Conservation (phyloP, 2,888 invertebrate genomes). For the Stenodera caucasica region DNA sequence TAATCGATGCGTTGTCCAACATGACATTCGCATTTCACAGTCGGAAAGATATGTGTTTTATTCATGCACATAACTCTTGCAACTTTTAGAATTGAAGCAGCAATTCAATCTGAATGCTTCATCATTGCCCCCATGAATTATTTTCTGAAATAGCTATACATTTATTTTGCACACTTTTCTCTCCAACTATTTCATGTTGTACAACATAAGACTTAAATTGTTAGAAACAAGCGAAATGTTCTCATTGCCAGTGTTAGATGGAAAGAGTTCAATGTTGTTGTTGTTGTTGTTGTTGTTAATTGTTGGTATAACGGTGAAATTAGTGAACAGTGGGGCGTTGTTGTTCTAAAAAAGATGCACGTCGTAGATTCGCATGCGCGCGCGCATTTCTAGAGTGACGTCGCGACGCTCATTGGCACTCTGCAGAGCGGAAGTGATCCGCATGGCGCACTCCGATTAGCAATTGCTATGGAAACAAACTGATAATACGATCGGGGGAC, state of each 20-base stretch:
- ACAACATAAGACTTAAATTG: no score
- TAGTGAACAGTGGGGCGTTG: not conserved
- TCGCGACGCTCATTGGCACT: constrained; percentile 49
- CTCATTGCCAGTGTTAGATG: no score
- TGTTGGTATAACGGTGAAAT: not conserved
- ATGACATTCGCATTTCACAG: constrained; percentile 38
- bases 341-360: constrained; percentile 17
- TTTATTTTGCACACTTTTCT: not conserved
- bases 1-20: constrained; percentile 39
- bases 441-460: constrained; percentile 60
- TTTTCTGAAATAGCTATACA: not conserved
- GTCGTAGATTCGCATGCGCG: constrained; percentile 32
- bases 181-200: no score
- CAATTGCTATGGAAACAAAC: constrained; percentile 64
- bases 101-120: constrained; percentile 7
- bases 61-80: constrained; percentile 34
- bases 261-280: not conserved
- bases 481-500: constrained; percentile 59
- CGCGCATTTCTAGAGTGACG: constrained; percentile 21
- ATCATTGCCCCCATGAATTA: not conserved
- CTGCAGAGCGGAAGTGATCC: constrained; percentile 52
- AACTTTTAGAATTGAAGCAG: constrained; percentile 26
- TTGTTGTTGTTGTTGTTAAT: not conserved
- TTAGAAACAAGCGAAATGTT: no score
- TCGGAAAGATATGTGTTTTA: constrained; percentile 36